Conservation (phyloP, 2,113 vertebrate species). For the Typhlomys cinereus region DNA sequence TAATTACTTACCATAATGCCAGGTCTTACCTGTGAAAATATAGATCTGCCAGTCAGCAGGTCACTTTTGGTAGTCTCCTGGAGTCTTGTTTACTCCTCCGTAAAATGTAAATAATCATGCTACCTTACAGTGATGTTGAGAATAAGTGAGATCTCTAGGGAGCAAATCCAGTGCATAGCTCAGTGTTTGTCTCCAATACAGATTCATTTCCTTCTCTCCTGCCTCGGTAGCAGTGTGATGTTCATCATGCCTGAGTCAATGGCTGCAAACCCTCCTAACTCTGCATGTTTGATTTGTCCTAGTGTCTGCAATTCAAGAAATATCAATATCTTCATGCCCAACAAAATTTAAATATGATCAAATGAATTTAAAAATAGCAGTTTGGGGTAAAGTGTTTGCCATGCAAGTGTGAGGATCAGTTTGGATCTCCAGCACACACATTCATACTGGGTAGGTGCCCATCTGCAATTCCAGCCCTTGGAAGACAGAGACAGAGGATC, state of each 20-base stretch:
- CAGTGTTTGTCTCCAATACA: neutral
- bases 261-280: neutral
- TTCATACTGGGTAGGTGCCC: too few relatives aligned
- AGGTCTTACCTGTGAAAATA: neutral
- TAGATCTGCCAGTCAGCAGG: neutral
- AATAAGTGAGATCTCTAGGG: neutral
- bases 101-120: neutral
- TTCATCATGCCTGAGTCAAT: neutral
- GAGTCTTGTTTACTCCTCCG: neutral
- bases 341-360: conserved; percentile 24
- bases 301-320: neutral
- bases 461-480: too few relatives aligned
- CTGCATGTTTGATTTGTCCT: neutral
- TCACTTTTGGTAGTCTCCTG: neutral
- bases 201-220: neutral
- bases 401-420: too few relatives aligned
- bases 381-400: too few relatives aligned
- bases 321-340: neutral
- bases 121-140: neutral
- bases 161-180: too few relatives aligned
- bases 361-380: neutral
- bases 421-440: too few relatives aligned
- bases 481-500: too few relatives aligned
- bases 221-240: neutral
- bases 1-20: neutral